Conservation (phyloP, 2,888 invertebrate species). For the Cheilosia pagana region DNA sequence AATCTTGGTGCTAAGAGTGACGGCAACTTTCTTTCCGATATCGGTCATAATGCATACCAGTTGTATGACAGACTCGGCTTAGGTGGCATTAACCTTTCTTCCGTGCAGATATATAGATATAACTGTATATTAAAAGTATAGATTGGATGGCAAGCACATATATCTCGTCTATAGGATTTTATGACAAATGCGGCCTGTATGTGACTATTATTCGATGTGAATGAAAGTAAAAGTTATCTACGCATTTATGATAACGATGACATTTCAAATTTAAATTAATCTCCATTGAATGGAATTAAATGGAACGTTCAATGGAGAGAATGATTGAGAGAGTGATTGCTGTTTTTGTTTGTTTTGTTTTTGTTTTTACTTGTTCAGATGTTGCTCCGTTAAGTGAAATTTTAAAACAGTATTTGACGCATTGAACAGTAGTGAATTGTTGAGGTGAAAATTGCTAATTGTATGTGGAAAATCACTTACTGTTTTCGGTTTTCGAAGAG, state of each 20-base stretch:
- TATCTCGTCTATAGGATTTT: conserved; percentile 4
- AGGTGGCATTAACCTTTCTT: conserved; percentile 47
- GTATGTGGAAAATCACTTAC: no score
- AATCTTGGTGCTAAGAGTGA: conserved; percentile 14
- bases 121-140: conserved; percentile 1
- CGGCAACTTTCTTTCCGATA: conserved; percentile 44
- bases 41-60: conserved; percentile 21
- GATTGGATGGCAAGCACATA: conserved; percentile 15
- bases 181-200: conserved; percentile 40
- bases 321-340: conserved; percentile 22
- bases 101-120: conserved; percentile 27
- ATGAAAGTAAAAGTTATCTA: conserved; percentile 67
- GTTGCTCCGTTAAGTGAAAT: conserved; percentile 13
- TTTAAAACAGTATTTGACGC: background rate
- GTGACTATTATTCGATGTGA: conserved; percentile 42
- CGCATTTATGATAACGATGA: conserved; percentile 31
- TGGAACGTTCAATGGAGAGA: conserved; percentile 15
- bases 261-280: conserved; percentile 50
- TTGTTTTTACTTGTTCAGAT: background rate
- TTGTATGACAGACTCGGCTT: conserved; percentile 20
- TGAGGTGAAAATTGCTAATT: background rate
- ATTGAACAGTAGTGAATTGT: background rate
- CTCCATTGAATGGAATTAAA: conserved; percentile 22
- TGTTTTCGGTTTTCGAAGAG: no score
- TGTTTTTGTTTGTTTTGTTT: conserved; percentile 9